Base-by-base conservation (phyloP, 2,888 invertebrate genomes). In the Carcina quercana region DNA sequence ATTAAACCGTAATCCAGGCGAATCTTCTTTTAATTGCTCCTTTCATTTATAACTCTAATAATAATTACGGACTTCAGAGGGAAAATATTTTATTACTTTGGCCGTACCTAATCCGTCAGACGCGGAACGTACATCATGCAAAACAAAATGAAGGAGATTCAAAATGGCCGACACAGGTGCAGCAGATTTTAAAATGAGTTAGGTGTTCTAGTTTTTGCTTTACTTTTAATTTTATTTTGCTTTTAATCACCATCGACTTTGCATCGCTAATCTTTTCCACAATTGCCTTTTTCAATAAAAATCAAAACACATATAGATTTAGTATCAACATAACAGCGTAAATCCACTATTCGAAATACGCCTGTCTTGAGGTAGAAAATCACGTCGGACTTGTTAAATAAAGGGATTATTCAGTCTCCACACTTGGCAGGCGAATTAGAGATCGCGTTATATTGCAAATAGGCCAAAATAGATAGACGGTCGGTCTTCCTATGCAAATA, bases 21-120 rank as follows among this genome's bases (percentile, higher is more conserved):
- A 43, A 45, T 51, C 51, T 64, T 67, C 45, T 62, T 64, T 52
- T 74, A 78, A 78, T 78, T 78, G 63, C 70, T 53, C 65, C 73
- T 70, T 75, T 72, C 65, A 61, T 48, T 71, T 69, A 73, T 72
- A 70, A 67, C 64, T 55, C 51, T 67, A 60, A 67, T 72, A 68
- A 76, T 71, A 74, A 70, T 69, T 68, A 62, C 58, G 42, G 48
- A 57, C 58, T 62, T 59, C 45, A 57, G 55, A 61, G 59, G 53
- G 53, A 70, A n/a, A 64, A 75, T 76, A 65, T 67, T 78, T 76
- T 72, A 76, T 74, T 75, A 66, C 68, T 56, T 53, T 51, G n/a
- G n/a, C n/a, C 53, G 45, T 45, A 47, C 49, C 65, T 79, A 78
- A 79, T 79, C 78, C 79, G 72, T 79, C 79, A 78, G 69, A 38